phyloP scores from a whole-genome alignment of 2,888 invertebrate species.

The Napeogenes inachia region DNA sequence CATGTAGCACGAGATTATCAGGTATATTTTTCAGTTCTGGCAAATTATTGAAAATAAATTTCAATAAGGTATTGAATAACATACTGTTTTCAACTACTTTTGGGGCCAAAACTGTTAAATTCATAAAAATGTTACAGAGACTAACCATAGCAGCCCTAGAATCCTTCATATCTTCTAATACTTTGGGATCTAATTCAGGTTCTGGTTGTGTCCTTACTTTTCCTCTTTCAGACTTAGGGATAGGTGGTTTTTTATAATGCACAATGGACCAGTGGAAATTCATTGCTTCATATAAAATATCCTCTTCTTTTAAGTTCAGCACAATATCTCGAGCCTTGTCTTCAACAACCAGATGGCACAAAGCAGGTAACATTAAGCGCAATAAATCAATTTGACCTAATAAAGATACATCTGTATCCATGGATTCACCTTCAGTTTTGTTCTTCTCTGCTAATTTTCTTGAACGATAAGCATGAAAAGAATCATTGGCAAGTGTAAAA shows the following conservation, averaged over 20 bases:
- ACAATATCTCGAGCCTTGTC: constrained; percentile 90
- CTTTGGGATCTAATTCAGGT: constrained; percentile 84
- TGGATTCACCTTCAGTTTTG: constrained; percentile 75
- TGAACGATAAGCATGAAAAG: constrained; percentile 84
- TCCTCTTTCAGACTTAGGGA: constrained; percentile 87
- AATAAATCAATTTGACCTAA: constrained; percentile 84
- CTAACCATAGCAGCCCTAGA: constrained; percentile 91
- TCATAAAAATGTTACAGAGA: constrained; percentile 94
- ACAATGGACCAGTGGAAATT: constrained; percentile 92
- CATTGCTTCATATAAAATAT: constrained; percentile 86
- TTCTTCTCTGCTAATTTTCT: constrained; percentile 82
- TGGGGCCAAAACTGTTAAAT: constrained; percentile 91
- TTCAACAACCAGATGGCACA: constrained; percentile 94
- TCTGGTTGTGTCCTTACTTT: constrained; percentile 86
- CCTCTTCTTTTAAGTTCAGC: constrained; percentile 86
- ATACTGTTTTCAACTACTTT: constrained; percentile 87
- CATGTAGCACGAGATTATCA: constrained; percentile 90
- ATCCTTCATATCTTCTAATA: constrained; percentile 89
- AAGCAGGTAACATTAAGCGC: constrained; percentile 89
- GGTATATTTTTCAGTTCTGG: constrained; percentile 89
- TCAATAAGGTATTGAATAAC: constrained; percentile 86
- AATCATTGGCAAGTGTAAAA: constrained; percentile 87
- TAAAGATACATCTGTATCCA: constrained; percentile 63
- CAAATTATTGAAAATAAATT: constrained; percentile 90
- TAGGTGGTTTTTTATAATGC: constrained; percentile 88